Conservation (phyloP, 2,113 vertebrate species). For the Malurus elegans region DNA sequence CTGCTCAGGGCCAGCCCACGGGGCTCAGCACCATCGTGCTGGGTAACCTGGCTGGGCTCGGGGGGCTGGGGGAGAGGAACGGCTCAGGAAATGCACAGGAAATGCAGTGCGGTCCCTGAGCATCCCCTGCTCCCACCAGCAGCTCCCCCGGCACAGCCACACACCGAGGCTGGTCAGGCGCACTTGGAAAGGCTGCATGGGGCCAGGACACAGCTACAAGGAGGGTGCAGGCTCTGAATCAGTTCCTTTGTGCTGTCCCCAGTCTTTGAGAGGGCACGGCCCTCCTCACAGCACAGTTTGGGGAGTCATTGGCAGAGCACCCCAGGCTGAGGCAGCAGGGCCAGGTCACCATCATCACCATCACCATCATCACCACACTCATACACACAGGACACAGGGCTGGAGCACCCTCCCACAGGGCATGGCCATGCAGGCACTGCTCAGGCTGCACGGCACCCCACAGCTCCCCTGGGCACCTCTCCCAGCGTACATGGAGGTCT, state of each 20-base stretch:
- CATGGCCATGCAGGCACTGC: accelerated
- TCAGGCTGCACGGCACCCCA: not conserved
- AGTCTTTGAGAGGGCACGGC: not conserved
- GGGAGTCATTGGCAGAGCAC: not conserved
- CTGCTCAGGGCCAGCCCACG: not conserved
- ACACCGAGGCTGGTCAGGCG: accelerated
- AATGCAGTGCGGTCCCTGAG: accelerated
- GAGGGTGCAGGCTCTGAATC: not conserved
- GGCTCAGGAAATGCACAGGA: not conserved
- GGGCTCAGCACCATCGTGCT: not conserved
- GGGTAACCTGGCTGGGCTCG: not conserved
- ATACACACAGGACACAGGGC: accelerated
- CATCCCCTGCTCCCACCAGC: not conserved
- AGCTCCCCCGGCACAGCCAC: not conserved
- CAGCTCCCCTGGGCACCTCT: not conserved
- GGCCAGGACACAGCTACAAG: not conserved
- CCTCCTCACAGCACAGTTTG: not conserved
- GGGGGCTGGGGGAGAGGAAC: not conserved
- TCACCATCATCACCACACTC: not conserved
- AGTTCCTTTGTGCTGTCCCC: not conserved
- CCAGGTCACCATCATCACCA: not conserved
- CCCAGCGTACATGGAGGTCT: accelerated
- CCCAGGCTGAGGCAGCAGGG: not conserved
- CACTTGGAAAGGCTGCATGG: not conserved
- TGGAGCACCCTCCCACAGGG: not conserved